phyloP scores from a whole-genome alignment of 2,113 vertebrate species.

The Tympanuchus pallidicinctus region DNA sequence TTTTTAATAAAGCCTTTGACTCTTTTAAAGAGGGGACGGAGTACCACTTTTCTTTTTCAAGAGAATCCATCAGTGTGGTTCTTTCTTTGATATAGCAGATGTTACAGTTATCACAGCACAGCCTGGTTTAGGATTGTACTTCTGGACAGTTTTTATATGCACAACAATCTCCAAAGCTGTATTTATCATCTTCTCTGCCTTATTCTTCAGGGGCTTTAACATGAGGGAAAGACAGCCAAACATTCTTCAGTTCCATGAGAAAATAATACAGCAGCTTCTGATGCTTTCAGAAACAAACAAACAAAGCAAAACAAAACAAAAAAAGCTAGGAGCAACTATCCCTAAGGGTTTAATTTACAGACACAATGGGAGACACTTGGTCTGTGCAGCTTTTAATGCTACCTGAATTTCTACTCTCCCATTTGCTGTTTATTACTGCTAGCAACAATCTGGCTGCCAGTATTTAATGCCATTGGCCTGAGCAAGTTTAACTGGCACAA shows the following conservation, averaged over 20 bases:
- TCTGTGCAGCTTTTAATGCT: background rate
- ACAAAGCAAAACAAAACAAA: too few species aligned
- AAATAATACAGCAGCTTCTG: background rate
- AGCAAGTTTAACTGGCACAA: slow-evolving; percentile 25
- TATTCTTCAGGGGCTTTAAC: background rate
- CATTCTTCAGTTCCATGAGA: background rate
- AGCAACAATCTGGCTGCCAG: background rate
- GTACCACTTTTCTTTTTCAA: background rate
- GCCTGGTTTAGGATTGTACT: background rate
- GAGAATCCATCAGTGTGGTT: background rate
- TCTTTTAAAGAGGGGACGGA: background rate
- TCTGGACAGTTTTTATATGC: background rate
- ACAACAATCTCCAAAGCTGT: background rate
- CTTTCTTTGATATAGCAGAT: background rate
- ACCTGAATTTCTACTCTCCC: background rate
- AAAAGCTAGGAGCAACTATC: background rate
- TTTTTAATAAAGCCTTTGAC: background rate
- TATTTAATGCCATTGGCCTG: background rate
- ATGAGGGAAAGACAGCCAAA: background rate
- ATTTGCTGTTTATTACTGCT: background rate
- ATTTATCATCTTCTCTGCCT: background rate
- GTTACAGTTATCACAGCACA: background rate
- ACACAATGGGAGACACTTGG: background rate
- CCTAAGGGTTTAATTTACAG: background rate
- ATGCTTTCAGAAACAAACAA: background rate